Conservation (phyloP, 2,113 vertebrate species). For the Otolemur garnettii region DNA sequence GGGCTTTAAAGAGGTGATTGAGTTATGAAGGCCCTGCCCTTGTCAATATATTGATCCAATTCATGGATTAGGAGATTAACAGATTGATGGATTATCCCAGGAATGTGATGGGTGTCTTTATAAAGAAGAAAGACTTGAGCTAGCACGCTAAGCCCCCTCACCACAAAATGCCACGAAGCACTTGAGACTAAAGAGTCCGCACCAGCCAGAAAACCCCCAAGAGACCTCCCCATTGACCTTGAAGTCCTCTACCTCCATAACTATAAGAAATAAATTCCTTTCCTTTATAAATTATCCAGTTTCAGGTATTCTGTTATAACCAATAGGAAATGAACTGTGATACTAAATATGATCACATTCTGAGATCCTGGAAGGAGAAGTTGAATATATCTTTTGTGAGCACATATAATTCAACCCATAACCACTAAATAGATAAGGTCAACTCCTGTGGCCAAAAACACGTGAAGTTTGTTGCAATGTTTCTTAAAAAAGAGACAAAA, state of each 20-base stretch:
- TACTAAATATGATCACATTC: neutral
- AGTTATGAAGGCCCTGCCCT: neutral
- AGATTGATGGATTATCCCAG: neutral
- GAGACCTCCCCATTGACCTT: no score
- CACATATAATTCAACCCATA: neutral
- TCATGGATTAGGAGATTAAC: neutral
- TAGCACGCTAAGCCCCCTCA: neutral
- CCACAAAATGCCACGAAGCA: neutral
- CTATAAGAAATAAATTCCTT: no score
- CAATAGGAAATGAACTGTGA: neutral
- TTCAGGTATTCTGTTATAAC: neutral
- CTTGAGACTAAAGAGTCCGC: no score
- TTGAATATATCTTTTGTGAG: neutral
- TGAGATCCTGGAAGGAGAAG: neutral
- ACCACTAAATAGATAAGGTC: neutral
- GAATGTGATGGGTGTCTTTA: neutral
- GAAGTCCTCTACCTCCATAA: no score
- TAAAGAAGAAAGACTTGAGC: neutral
- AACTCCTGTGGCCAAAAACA: neutral
- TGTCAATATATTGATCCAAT: neutral
- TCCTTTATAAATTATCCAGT: no score
- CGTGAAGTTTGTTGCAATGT: neutral
- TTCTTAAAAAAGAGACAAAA: neutral
- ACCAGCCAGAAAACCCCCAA: no score
- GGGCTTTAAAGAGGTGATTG: neutral